Evolutionary conservation across 2,888 invertebrate species (phyloP), one percentile per base, ranked within the genome.

Genomic region (Phyllotreta striolata): DNA sequence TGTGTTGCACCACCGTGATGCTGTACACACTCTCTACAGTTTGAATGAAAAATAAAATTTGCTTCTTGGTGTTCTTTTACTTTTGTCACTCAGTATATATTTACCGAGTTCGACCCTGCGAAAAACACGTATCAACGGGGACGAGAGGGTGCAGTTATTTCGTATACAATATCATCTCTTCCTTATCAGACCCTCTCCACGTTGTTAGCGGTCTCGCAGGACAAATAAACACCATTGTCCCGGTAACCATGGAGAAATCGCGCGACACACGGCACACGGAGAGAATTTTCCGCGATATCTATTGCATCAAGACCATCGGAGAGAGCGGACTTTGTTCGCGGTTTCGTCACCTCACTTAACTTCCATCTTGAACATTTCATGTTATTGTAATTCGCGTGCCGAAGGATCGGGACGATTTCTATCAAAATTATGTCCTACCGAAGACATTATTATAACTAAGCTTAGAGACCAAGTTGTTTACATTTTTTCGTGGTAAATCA

Each of bases 161-260:
- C 77, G 79, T 79, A 77, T 78, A 80, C 79, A 80, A 81, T 80
- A 80, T 80, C 80, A 80, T 81, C 80, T 80, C 79, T 79, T 81
- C 81, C 81, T 81, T 82, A 81, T 81, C 81, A 77, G 77, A 75
- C 77, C 76, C 78, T 80, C 79, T 78, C 78, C 80, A 81, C 81
- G 80, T 81, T 81, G 82, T 82, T 82, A 82, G 81, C 77, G 81
- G 80, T 81, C 82, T 81, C 81, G 74, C 79, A 81, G 81, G 81
- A 82, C 81, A 81, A 82, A 82, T 82, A 82, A 82, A 82, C 82
- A 82, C 81, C 81, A 82, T 82, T 82, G 81, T 82, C 79, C 79
- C 76, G 78, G 81, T 82, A 81, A 81, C 82, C 81, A 82, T 82
- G 81, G 82, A 79, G 81, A 81, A 80, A 80, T 80, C 81, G 79